Conservation (phyloP, 2,888 invertebrate genomes). For the Baronia brevicornis region DNA sequence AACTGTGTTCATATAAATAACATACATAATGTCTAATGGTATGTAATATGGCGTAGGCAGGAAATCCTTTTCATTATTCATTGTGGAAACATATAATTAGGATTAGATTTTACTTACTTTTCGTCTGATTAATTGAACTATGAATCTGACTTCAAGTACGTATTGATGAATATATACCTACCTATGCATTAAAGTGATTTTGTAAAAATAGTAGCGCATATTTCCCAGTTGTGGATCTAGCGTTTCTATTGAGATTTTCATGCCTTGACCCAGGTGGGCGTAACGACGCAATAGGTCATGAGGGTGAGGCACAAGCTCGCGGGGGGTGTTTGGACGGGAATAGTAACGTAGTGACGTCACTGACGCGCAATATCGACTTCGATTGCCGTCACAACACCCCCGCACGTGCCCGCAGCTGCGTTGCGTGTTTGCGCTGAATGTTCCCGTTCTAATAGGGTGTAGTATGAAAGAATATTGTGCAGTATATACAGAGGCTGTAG, state of each 20-base stretch:
- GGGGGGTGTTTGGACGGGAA: slow-evolving; percentile 66
- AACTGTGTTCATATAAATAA: too few species aligned
- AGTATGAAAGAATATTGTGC: too few species aligned
- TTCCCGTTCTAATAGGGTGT: too few species aligned
- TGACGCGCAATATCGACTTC: slow-evolving; percentile 61
- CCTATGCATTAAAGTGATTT: not conserved
- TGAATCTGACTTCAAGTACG: too few species aligned
- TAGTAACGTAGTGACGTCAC: slow-evolving; percentile 75
- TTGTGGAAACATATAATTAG: slow-evolving; percentile 64
- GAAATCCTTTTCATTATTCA: too few species aligned
- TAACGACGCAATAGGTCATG: slow-evolving; percentile 65
- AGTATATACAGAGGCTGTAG: too few species aligned
- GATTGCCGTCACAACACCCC: slow-evolving; percentile 65
- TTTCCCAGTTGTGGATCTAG: slow-evolving; percentile 24
- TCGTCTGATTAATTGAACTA: not conserved
- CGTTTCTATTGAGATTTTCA: slow-evolving; percentile 46
- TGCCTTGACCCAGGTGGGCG: slow-evolving; percentile 73
- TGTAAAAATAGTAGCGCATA: too few species aligned
- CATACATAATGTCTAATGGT: too few species aligned
- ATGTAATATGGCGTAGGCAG: too few species aligned
- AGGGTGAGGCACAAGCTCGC: slow-evolving; percentile 38
- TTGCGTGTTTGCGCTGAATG: too few species aligned
- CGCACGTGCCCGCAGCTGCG: too few species aligned
- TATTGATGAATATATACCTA: too few species aligned
- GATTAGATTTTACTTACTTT: slow-evolving; percentile 35